A percentile compares a stretch with the other conserved stretches of the same genome.
Conservation (phyloP, 2,113 vertebrate genomes). For the Leptodactylus fuscus region DNA sequence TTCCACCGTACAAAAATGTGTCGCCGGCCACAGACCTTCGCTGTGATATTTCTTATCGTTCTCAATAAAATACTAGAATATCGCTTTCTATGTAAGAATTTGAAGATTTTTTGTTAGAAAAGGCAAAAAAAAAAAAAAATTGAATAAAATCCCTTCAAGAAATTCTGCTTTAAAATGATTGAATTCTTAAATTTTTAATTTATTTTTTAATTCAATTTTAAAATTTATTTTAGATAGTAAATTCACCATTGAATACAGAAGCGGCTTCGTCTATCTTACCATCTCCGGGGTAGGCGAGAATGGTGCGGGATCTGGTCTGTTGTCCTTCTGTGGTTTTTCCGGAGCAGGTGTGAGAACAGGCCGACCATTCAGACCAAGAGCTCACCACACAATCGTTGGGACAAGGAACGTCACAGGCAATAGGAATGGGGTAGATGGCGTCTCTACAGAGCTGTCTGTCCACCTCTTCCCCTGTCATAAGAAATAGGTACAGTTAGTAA, state of each 20-base stretch:
- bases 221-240: neutral
- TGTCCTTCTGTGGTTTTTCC: conserved; percentile 94
- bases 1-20: neutral
- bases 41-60: neutral
- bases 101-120: neutral
- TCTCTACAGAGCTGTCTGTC: conserved; percentile 85
- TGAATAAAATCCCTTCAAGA: no score
- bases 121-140: neutral
- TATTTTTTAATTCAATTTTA: neutral
- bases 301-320: conserved; percentile 88
- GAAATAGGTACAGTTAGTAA: no score
- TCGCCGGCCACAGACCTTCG: neutral
- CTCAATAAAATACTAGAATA: neutral
- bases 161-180: neutral
- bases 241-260: neutral
- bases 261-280: conserved; percentile 74
- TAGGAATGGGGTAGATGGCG: conserved; percentile 79
- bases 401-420: conserved; percentile 87
- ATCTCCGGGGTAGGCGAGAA: conserved; percentile 93
- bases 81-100: neutral
- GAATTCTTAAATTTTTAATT: neutral
- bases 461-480: conserved; percentile 81
- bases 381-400: conserved; percentile 93
- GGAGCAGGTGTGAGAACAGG: conserved; percentile 97
- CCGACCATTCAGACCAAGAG: conserved; percentile 90